Evolutionary conservation across 2,113 vertebrate species (phyloP), one percentile per base, ranked within the genome.

Genomic region (Gracilinanus agilis): DNA sequence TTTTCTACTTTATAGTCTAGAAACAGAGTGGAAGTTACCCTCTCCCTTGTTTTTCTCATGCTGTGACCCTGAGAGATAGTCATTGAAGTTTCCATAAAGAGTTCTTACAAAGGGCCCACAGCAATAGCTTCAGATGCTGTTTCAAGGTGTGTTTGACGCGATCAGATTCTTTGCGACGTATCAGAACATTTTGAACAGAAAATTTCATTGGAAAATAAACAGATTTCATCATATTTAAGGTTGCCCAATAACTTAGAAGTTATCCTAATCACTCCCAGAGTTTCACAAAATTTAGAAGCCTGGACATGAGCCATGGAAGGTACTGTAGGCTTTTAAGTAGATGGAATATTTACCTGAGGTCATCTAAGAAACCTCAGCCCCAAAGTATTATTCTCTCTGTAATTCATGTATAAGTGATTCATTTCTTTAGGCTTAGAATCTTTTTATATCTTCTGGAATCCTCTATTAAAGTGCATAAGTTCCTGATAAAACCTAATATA

Each of bases 1-100:
- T 93, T 96, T 95, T 58, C 83, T 21, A 61, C 24, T 91, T 75
- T 40, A 49, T 53, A 55, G 21, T 92, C 34, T n/a, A 54, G 56
- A 92, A 94, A 53, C 90, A 24, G 27, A 89, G 54, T 40, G 49
- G 54, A 24, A 16, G 10, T 2, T 23, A 25, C 21, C 13, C 0
- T 6, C 55, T 75, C 54, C 13, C 2, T 23, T 29, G 6, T n/a
- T 89, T 55, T 23, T 90, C 53, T 94, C 55, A 40, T 23, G 55
- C 27, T 54, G 40, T 13, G 10, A 93, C 92, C 94, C 88, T 83
- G 67, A 75, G 34, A 75, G 61, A 25, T 0, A 55, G 67, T 13
- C 56, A 54, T 29, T 75, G 44, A 44, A 13, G 91, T 24, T 21
- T 83, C 40, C 55, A 27, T 40, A 83, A n/a, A 83, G n/a, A 58